Conservation (phyloP, 2,797 vertebrate species). For the Coregonus ussuriensis region DNA sequence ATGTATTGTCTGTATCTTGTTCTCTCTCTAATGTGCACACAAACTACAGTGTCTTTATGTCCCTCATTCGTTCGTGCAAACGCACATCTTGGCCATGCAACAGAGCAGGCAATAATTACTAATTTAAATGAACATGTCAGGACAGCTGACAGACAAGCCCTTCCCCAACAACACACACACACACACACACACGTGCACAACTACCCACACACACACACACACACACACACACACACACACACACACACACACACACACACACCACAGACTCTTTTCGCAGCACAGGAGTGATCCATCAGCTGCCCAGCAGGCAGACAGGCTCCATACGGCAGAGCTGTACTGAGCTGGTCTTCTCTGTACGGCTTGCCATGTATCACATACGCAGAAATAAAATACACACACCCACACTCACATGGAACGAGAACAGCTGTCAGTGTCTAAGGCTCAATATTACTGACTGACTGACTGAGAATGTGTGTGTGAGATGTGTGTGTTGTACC, state of each 20-base stretch:
- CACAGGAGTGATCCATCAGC: slow-evolving; percentile 96
- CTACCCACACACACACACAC: slow-evolving; percentile 7
- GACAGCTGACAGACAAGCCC: slow-evolving; percentile 88
- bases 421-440: background rate
- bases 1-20: background rate
- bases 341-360: slow-evolving; percentile 86
- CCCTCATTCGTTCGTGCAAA: slow-evolving; percentile 59
- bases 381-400: background rate
- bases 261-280: slow-evolving; percentile 81
- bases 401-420: background rate
- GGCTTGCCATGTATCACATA: slow-evolving; percentile 85
- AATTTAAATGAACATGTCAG: slow-evolving; percentile 99
- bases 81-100: slow-evolving; percentile 87
- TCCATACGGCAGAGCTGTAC: slow-evolving; percentile 97
- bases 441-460: background rate
- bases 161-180: slow-evolving; percentile 37
- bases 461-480: no score
- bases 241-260: slow-evolving; percentile 5
- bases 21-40: slow-evolving; percentile 25
- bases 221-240: slow-evolving; percentile 34
- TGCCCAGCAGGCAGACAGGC: slow-evolving; percentile 94
- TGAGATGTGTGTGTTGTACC: slow-evolving; percentile 64
- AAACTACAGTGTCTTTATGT: slow-evolving; percentile 45
- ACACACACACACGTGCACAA: no score
- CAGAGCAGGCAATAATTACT: slow-evolving; percentile 98